These are phyloP conservation scores for Upupa epops DNA, from an alignment of 2,113 vertebrate species.

Conservation along the genomic window DNA sequence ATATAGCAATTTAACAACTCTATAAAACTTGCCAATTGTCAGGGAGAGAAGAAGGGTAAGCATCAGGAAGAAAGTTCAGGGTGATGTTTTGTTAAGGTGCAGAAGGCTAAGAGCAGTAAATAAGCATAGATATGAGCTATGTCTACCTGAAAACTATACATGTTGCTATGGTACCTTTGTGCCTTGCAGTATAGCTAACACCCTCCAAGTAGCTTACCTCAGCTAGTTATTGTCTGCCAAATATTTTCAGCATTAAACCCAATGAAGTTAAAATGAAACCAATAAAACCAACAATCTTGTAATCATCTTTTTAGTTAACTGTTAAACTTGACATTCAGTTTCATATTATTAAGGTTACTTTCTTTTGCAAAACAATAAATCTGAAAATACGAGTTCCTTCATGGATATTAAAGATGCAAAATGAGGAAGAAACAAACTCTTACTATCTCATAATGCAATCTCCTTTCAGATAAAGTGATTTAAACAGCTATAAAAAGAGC, in stretches of 20 bases:
- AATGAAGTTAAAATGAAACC: neutral
- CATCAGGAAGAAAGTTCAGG: slow-evolving; percentile 68
- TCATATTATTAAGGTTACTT: slow-evolving; percentile 22
- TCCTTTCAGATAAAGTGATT: neutral
- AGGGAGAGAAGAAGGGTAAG: slow-evolving; percentile 57
- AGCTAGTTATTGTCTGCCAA: neutral
- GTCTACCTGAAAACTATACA: neutral
- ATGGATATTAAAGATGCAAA: neutral
- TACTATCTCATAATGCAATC: neutral
- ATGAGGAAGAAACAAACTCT: neutral
- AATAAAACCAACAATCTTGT: neutral
- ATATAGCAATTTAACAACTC: slow-evolving; percentile 61
- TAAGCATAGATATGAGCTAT: neutral
- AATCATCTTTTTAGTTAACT: neutral
- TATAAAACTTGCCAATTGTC: slow-evolving; percentile 73
- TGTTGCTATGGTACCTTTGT: neutral
- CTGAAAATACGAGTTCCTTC: slow-evolving; percentile 7
- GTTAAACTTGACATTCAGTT: slow-evolving; percentile 13
- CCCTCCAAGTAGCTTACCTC: neutral
- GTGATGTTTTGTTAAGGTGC: slow-evolving; percentile 55
- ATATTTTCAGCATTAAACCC: slow-evolving; percentile 38
- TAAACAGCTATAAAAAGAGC: neutral
- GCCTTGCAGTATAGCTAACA: neutral
- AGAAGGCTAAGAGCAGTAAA: slow-evolving; percentile 62
- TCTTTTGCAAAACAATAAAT: neutral